phyloP scores from a whole-genome alignment of 2,888 invertebrate species.

The Automeris io region DNA sequence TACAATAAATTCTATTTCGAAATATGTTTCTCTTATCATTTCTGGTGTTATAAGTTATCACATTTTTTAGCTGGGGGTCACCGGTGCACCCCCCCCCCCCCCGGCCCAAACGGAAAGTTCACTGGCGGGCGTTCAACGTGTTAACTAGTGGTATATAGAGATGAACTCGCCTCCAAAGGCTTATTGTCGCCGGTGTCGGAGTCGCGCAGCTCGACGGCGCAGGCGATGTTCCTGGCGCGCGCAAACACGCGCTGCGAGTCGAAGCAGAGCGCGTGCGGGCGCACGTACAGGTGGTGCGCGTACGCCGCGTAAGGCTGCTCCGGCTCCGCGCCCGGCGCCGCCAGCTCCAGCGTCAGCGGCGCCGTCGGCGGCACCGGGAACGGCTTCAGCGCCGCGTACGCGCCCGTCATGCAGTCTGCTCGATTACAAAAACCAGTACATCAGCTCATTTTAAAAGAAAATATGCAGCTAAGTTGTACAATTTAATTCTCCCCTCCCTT shows the following conservation, averaged over 20 bases:
- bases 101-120: too few relatives aligned
- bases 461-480: too few relatives aligned
- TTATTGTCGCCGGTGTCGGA: conserved; percentile 80
- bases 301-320: conserved; percentile 91
- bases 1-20: too few relatives aligned
- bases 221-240: conserved; percentile 95
- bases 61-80: too few relatives aligned
- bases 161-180: conserved; percentile 81
- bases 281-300: conserved; percentile 94
- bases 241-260: conserved; percentile 95
- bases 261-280: conserved; percentile 90
- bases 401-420: conserved; percentile 89
- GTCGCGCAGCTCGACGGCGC: conserved; percentile 91
- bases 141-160: neutral
- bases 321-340: conserved; percentile 85
- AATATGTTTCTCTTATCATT: too few relatives aligned
- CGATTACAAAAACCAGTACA: conserved; percentile 7
- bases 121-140: too few relatives aligned
- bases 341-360: conserved; percentile 88
- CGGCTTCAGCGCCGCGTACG: conserved; percentile 89
- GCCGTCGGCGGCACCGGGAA: conserved; percentile 87
- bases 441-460: neutral
- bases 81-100: too few relatives aligned
- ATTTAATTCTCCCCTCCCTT: too few relatives aligned
- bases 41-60: too few relatives aligned